Percentiles rank a stretch among this genome's conserved stretches.
Evolutionary conservation across 1,140 invertebrate species (phyloP).

Genomic region (Anoplolepis gracilipes): DNA sequence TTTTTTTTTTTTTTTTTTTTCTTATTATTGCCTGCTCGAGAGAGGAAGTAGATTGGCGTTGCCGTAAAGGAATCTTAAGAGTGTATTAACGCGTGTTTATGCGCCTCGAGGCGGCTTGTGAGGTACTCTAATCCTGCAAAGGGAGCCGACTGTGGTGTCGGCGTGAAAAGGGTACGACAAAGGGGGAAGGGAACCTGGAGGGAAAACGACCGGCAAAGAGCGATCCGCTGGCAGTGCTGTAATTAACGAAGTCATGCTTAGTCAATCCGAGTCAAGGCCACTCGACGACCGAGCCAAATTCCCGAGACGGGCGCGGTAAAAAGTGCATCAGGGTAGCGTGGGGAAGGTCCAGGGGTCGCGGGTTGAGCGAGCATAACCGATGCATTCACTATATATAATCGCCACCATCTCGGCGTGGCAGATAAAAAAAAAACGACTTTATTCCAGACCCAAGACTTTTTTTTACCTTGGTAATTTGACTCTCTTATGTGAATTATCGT

Average conservation of each 20-base stretch:
- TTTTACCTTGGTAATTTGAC: background rate
- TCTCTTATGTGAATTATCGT: conserved; percentile 12
- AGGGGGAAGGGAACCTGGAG: background rate
- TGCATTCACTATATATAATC: conserved; percentile 3
- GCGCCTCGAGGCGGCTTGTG: conserved; percentile 20
- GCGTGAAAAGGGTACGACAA: conserved; percentile 23
- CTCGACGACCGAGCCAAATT: conserved; percentile 59
- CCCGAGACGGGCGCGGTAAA: conserved; percentile 38
- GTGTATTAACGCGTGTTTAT: conserved; percentile 49
- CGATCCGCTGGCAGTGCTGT: conserved; percentile 43
- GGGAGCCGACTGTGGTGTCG: conserved; percentile 62
- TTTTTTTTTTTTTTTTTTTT: background rate
- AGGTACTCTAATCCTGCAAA: conserved; percentile 60
- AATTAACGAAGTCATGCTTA: conserved; percentile 63
- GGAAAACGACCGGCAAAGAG: conserved; percentile 34
- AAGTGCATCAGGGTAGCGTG: background rate
- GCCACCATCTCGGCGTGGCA: conserved; percentile 14
- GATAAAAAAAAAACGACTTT: conserved; percentile 4
- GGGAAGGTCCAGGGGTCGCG: conserved; percentile 2
- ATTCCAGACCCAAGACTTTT: background rate
- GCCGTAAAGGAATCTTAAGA: conserved; percentile 40
- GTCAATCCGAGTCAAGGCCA: conserved; percentile 57
- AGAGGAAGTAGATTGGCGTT: conserved; percentile 20
- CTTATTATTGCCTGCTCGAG: background rate
- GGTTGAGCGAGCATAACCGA: conserved; percentile 5